These are phyloP conservation scores for Pelmatolapia mariae DNA, from an alignment of 2,113 vertebrate species.

Conservation along the genomic window DNA sequence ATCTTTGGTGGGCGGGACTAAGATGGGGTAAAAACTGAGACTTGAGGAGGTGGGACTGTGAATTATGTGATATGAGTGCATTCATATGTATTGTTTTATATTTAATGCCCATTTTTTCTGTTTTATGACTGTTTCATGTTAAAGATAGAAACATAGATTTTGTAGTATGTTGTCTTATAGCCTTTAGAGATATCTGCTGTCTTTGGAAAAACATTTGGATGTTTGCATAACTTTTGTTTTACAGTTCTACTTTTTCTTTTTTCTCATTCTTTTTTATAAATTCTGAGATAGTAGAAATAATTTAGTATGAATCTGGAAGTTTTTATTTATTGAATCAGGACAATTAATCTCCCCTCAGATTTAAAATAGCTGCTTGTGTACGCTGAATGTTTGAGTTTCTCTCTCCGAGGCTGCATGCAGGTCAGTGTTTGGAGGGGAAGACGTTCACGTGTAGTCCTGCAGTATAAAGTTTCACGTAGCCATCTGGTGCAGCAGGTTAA, in stretches of 20 bases:
- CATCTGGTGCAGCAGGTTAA: conserved; percentile 37
- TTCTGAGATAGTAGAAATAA: not conserved
- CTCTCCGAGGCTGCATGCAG: not conserved
- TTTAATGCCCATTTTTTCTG: not conserved
- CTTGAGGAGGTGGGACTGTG: rapidly evolving
- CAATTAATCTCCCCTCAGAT: rapidly evolving
- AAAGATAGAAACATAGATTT: not conserved
- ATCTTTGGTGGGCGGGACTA: not conserved
- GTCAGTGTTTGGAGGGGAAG: not conserved
- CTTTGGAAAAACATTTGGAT: not conserved
- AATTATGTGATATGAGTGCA: not conserved
- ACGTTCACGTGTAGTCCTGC: not conserved
- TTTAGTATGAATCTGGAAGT: rapidly evolving
- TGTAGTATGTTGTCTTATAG: not conserved
- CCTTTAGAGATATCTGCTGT: not conserved
- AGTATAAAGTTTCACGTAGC: not conserved
- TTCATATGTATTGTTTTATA: rapidly evolving
- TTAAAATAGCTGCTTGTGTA: rapidly evolving
- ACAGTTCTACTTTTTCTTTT: not conserved
- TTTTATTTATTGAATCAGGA: not conserved
- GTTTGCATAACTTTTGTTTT: not conserved
- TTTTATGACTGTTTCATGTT: rapidly evolving
- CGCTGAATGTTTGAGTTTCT: not conserved
- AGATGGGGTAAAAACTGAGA: not conserved
- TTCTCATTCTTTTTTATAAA: not conserved